Evolutionary conservation across 2,888 invertebrate species (phyloP), one percentile per base, ranked within the genome.

Genomic region (Andrena camellia): DNA sequence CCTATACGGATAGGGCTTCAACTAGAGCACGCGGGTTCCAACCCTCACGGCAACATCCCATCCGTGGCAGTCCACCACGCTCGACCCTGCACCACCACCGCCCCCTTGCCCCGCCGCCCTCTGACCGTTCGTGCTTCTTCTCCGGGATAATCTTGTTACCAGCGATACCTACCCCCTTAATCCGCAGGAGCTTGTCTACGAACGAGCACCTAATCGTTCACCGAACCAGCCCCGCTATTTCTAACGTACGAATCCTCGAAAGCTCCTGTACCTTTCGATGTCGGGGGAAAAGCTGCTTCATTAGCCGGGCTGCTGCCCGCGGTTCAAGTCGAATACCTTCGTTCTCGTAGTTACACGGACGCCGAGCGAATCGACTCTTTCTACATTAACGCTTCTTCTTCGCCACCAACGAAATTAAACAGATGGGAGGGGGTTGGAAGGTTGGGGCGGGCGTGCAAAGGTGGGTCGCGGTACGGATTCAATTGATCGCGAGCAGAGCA

Each of bases 71-170:
- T 78, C 77, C 73, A 60, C 74, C 74, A 68, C 70, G 62, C 81
- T 73, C 78, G 75, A 79, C 77, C 23, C 67, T 60, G 71, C 35
- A 42, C 31, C 70, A 26, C 26, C 42, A 35, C 75, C 67, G 42
- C 26, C 67, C n/a, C 54, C 64, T 42, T 54, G 71, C 35, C 13
- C 31, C 70, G 20, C 20, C 42, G 23, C 73, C 67, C 50, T 13
- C 67, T n/a, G 50, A 60, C 52, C 50, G 64, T 78, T 81, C 76
- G 79, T 71, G 79, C 79, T 81, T 81, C 82, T 83, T 67, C 76
- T 80, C 68, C 75, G 83, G 89, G 90, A 92, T 93, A 93, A 93
- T 93, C 93, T 91, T 90, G 93, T 93, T 93, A 90, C 84, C 85
- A 78, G 86, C 91, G 91, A 92, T 92, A 92, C 88, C 90, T 89